Base-by-base conservation (phyloP, 2,888 invertebrate species). In the Muschampia plurimacula region DNA sequence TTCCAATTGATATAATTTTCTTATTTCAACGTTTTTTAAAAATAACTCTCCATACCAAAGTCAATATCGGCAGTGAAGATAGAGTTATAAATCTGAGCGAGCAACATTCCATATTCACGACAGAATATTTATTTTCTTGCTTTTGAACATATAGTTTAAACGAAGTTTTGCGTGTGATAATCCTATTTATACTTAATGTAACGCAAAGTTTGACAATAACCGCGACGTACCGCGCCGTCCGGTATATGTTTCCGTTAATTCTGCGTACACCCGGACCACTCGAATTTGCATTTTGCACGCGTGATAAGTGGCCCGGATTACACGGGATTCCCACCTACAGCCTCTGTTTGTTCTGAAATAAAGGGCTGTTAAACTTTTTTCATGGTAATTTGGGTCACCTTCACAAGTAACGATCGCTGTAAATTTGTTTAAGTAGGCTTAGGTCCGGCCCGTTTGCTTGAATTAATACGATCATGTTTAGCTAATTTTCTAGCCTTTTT, bases 231-330 rank as follows among this genome's bases (percentile, higher is more conserved):
- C 75, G 73, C 57, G 39, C 74, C 73, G 77, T 77, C 76, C 75
- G 79, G 76, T 78, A 74, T 77, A 83, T 80, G 84, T 88, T 91
- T 87, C 87, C 89, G 92, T 90, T 93, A 92, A 92, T 91, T 88
- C 90, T 87, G 89, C 91, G 90, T 90, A 88, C 87, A 82, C 83
- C 83, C 81, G 84, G 83, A 84, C 87, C 84, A 85, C 79, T 83
- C 79, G 89, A 92, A 94, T 94, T 94, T 94, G 94, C 94, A 94
- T 94, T 94, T 94, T 94, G 93, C 92, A 93, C 93, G 91, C 91
- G 94, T 94, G 94, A 94, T 94, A 94, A 93, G 94, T 94, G 92
- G 87, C 81, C 84, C 77, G 94, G 94, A 94, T 94, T 94, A 94
- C 91, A 90, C 84, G 86, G 93, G 93, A 91, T 93, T 91, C 89